A percentile compares a stretch with the other conserved stretches of the same genome.
These are phyloP conservation scores for Cantharis rufa DNA, from an alignment of 2,888 invertebrate genomes.

Conservation along the genomic window DNA sequence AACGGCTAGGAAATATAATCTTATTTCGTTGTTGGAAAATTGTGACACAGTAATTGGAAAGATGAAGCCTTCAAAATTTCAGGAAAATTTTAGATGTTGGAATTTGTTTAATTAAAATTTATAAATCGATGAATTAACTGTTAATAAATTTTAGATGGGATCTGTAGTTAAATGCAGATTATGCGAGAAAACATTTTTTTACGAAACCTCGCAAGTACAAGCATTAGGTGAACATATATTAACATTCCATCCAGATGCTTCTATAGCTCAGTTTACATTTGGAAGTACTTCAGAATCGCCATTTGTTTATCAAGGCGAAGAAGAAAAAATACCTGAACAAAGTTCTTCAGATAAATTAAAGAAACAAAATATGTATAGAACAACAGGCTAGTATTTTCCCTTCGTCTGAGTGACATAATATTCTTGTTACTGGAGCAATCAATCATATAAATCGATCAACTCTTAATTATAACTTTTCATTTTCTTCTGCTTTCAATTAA, in stretches of 20 bases:
- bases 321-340: not conserved
- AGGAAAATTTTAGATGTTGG: not conserved
- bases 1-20: not conserved
- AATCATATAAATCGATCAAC: too few species aligned
- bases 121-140: not conserved
- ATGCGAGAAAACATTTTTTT: conserved; percentile 44
- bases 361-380: conserved; percentile 37
- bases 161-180: conserved; percentile 43
- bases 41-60: not conserved
- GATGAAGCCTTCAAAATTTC: not conserved
- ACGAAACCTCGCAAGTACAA: conserved; percentile 40
- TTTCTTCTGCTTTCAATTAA: too few species aligned
- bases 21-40: not conserved
- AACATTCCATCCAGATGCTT: conserved; percentile 44
- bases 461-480: too few species aligned
- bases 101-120: not conserved
- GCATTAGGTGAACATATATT: conserved; percentile 47
- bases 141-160: conserved; percentile 35
- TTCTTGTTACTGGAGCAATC: too few species aligned
- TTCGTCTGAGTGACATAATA: not conserved
- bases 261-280: conserved; percentile 44
- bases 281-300: conserved; percentile 1
- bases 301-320: not conserved
- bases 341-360: not conserved
- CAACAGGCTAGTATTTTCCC: conserved; percentile 34